Evolutionary conservation across 2,113 vertebrate species (phyloP).

Genomic region (Crotalus tigris): DNA sequence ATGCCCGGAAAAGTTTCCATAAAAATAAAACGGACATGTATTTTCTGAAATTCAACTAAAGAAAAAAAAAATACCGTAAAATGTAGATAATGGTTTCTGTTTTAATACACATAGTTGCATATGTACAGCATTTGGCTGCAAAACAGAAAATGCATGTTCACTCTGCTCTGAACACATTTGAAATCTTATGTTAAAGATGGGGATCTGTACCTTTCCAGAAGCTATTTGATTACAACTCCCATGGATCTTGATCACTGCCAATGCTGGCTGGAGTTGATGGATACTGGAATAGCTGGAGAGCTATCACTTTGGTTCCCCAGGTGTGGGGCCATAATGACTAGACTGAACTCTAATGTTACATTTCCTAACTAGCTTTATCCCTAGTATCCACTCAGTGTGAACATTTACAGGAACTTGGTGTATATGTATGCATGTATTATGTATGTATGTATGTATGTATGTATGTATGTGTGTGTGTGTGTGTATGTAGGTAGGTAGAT

Average conservation of each 20-base stretch:
- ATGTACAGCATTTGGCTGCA: neutral
- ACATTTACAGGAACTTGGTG: no score
- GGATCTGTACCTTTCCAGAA: neutral
- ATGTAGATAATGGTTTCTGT: neutral
- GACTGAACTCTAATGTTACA: neutral
- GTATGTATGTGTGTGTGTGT: no score
- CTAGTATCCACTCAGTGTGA: no score
- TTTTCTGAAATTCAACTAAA: neutral
- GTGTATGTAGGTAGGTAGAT: no score
- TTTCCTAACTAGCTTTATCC: no score
- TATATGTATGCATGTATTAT: no score
- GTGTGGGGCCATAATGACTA: neutral
- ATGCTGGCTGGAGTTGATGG: neutral
- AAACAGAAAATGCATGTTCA: neutral
- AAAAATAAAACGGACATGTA: neutral
- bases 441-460: no score
- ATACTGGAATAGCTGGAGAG: neutral
- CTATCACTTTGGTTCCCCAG: neutral
- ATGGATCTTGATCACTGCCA: neutral
- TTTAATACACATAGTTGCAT: neutral
- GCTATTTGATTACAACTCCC: neutral
- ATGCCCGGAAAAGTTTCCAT: neutral
- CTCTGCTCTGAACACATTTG: neutral
- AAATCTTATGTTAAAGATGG: neutral
- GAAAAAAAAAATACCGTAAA: neutral